Evolutionary conservation across 2,113 vertebrate genomes (phyloP).

Genomic region (Columba janthina): DNA sequence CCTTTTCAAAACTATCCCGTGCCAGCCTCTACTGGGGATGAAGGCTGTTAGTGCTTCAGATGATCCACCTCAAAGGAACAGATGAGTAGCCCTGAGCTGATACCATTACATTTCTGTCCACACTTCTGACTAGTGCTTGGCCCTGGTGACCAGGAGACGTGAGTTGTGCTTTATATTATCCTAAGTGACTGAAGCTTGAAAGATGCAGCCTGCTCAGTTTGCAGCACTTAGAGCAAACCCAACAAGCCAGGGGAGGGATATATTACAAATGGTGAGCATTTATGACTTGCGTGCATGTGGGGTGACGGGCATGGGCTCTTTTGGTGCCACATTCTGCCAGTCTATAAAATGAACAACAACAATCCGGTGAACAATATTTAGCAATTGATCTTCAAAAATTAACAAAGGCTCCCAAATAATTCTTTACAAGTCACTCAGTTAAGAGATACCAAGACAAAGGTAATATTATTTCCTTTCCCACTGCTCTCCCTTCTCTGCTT

Average conservation of each 20-base stretch:
- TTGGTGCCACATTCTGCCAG: background rate
- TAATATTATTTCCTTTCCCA: background rate
- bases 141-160: fast-evolving
- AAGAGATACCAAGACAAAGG: background rate
- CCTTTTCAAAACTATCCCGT: background rate
- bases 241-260: background rate
- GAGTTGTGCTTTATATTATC: background rate
- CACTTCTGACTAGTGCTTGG: background rate
- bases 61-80: background rate
- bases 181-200: fast-evolving
- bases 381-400: background rate
- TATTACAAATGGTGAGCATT: background rate
- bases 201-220: fast-evolving
- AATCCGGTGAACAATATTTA: fast-evolving
- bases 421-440: background rate
- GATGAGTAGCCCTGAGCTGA: background rate
- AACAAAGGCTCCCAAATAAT: fast-evolving
- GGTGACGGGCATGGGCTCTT: background rate
- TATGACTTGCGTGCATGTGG: fast-evolving
- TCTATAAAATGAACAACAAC: background rate
- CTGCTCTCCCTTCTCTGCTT: background rate
- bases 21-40: background rate
- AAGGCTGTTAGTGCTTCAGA: background rate
- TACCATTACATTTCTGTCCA: background rate
- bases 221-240: background rate